These are phyloP conservation scores for Semicossyphus pulcher DNA, from an alignment of 2,113 vertebrate genomes.

Conservation along the genomic window DNA sequence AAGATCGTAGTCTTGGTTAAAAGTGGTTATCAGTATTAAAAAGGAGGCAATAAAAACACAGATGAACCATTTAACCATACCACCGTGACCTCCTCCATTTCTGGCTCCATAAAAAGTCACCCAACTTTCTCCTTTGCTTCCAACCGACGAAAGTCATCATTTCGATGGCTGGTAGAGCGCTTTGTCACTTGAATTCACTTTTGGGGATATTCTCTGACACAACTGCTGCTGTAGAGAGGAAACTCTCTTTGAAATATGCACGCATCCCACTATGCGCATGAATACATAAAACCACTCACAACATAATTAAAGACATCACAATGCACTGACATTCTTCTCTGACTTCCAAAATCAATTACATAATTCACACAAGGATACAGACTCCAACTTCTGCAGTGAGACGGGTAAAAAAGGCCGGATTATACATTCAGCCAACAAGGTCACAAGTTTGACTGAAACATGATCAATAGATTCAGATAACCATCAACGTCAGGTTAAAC, in stretches of 20 bases:
- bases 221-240: not conserved
- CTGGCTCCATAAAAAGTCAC: not conserved
- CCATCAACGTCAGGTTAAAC: slow-evolving; percentile 26
- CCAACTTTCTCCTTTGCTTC: not conserved
- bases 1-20: not conserved
- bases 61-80: not conserved
- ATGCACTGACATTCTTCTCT: slow-evolving; percentile 28
- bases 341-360: slow-evolving; percentile 25
- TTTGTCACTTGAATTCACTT: not conserved
- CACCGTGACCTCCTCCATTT: not conserved
- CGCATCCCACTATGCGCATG: slow-evolving; percentile 14
- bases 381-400: slow-evolving; percentile 28
- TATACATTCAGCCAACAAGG: slow-evolving; percentile 48
- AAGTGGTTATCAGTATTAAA: not conserved
- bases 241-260: not conserved
- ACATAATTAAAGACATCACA: slow-evolving; percentile 20
- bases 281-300: slow-evolving; percentile 31
- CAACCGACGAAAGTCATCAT: not conserved
- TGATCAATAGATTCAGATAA: slow-evolving; percentile 35
- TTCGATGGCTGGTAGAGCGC: not conserved
- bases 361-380: slow-evolving; percentile 40
- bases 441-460: slow-evolving; percentile 27
- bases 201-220: not conserved
- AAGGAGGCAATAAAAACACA: not conserved
- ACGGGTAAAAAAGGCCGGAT: slow-evolving; percentile 22